Evolutionary conservation across 1,140 invertebrate species (phyloP).

Genomic region (Euglossa dilemma): DNA sequence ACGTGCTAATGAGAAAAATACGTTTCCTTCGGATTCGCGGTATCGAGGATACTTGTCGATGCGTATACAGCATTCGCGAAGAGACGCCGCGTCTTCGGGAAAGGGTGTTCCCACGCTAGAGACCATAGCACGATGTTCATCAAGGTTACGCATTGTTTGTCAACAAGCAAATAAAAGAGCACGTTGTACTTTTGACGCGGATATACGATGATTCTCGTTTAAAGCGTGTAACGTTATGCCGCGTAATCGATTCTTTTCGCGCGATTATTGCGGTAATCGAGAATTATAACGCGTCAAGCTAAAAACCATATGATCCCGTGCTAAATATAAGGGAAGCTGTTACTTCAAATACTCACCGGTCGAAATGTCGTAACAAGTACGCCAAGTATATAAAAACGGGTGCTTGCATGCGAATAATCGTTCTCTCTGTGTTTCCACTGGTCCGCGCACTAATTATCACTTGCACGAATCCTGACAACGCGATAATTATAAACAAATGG

Average conservation of each 20-base stretch:
- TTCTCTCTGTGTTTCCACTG: too few species aligned
- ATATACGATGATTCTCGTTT: background rate
- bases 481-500: background rate
- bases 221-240: background rate
- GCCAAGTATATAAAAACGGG: background rate
- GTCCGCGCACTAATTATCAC: background rate
- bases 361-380: background rate
- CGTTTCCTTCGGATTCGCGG: background rate
- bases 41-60: background rate
- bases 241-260: background rate
- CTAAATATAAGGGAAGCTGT: background rate
- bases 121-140: too few species aligned
- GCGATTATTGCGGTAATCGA: background rate
- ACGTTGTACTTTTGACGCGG: background rate
- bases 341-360: background rate
- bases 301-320: background rate
- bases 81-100: too few species aligned
- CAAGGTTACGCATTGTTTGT: background rate
- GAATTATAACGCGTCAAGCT: background rate
- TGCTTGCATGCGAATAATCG: accelerated
- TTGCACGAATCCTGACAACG: background rate
- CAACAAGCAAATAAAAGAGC: background rate
- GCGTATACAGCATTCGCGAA: background rate
- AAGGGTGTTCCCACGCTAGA: background rate
- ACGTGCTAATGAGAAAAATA: background rate